A percentile compares a stretch with the other conserved stretches of the same genome.
These are phyloP conservation scores for Drosophila parvula DNA, from an alignment of 1,140 invertebrate genomes.

Conservation along the genomic window DNA sequence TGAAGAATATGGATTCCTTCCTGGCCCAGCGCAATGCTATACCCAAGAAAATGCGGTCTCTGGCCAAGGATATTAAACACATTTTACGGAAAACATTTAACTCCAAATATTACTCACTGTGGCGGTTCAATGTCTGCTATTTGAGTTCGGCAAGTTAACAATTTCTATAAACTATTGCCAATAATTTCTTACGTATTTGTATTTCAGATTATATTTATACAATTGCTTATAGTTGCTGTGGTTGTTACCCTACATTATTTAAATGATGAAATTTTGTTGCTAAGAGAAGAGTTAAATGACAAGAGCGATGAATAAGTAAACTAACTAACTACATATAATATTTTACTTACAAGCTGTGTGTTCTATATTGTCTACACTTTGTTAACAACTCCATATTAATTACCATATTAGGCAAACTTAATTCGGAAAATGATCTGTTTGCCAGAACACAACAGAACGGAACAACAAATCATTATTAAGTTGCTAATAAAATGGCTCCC, in stretches of 20 bases:
- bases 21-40: slow-evolving; percentile 11
- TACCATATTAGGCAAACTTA: slow-evolving; percentile 57
- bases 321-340: background rate
- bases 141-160: slow-evolving; percentile 34
- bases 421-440: slow-evolving; percentile 57
- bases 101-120: slow-evolving; percentile 26
- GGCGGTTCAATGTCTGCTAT: slow-evolving; percentile 45
- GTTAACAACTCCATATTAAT: slow-evolving; percentile 41
- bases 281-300: slow-evolving; percentile 51
- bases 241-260: slow-evolving; percentile 60
- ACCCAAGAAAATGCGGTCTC: slow-evolving; percentile 11
- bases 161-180: background rate
- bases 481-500: slow-evolving; percentile 68
- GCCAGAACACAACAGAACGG: slow-evolving; percentile 27
- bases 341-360: background rate
- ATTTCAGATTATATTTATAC: slow-evolving; percentile 44
- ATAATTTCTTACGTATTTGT: background rate
- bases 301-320: slow-evolving; percentile 48
- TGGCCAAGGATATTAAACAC: slow-evolving; percentile 51
- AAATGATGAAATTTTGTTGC: slow-evolving; percentile 56
- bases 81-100: slow-evolving; percentile 21
- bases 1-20: slow-evolving; percentile 3
- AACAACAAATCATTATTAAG: slow-evolving; percentile 69
- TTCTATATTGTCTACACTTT: background rate
- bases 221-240: slow-evolving; percentile 46